Conservation (phyloP, 2,113 vertebrate species). For the Lepus timidus region DNA sequence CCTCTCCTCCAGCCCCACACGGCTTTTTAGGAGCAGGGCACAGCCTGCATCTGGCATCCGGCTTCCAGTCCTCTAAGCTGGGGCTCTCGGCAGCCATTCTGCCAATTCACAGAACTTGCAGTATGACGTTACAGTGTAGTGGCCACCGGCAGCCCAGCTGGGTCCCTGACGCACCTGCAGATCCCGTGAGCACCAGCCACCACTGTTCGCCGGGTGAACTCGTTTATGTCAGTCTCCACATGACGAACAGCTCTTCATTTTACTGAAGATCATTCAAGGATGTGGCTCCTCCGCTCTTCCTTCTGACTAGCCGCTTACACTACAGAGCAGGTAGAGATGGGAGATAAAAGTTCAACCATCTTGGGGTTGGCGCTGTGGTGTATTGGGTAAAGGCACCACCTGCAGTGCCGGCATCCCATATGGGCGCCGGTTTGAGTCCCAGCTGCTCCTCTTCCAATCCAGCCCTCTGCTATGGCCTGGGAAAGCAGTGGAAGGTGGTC, state of each 20-base stretch:
- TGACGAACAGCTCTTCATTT: neutral
- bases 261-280: neutral
- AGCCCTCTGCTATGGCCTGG: too few relatives aligned
- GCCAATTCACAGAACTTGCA: neutral
- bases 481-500: too few relatives aligned
- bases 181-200: neutral
- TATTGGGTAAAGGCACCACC: too few relatives aligned
- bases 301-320: constrained; percentile 19
- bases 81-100: neutral
- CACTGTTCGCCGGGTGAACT: neutral
- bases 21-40: neutral
- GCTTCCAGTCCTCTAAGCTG: neutral
- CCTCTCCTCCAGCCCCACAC: neutral
- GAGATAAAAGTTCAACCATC: neutral
- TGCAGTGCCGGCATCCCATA: too few relatives aligned
- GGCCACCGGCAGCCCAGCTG: neutral
- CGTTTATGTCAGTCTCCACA: neutral
- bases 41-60: neutral
- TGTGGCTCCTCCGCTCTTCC: neutral
- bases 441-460: too few relatives aligned
- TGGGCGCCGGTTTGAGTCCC: too few relatives aligned
- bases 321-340: neutral
- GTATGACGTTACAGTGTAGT: neutral
- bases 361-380: too few relatives aligned
- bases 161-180: neutral